Conservation (phyloP, 1,140 invertebrate genomes). For the Leptinotarsa texana region DNA sequence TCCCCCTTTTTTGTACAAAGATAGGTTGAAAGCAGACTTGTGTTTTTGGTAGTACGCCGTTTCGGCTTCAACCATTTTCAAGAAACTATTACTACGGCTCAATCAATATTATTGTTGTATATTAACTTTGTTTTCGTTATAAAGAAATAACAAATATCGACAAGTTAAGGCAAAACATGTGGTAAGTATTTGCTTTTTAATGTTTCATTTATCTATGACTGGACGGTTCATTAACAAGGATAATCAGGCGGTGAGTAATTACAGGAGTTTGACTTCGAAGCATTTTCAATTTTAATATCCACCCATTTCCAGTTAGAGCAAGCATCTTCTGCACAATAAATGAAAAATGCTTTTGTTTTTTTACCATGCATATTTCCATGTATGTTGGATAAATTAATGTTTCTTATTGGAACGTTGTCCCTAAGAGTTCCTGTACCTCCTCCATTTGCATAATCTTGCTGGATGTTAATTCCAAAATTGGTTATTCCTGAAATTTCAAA, state of each 20-base stretch:
- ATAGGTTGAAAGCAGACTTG: no score
- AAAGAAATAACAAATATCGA: no score
- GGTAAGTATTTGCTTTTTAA: no score
- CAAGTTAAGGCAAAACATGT: no score
- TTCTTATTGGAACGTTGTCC: constrained; percentile 24
- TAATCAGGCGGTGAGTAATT: constrained; percentile 16
- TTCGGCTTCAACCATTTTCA: no score
- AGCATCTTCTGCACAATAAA: constrained; percentile 21
- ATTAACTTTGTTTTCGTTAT: no score
- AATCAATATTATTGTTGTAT: no score
- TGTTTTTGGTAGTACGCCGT: no score
- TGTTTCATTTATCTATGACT: no score
- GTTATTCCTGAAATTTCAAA: constrained; percentile 22
- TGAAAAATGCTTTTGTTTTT: constrained; percentile 14
- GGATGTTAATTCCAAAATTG: constrained; percentile 13
- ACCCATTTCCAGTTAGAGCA: constrained; percentile 22
- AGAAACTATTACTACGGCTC: no score
- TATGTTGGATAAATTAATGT: constrained; percentile 13
- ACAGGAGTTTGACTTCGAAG: background rate
- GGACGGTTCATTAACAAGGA: background rate
- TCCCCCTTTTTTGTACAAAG: no score
- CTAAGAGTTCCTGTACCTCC: background rate
- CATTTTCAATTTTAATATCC: background rate
- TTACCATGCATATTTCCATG: constrained; percentile 2
- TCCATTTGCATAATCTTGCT: constrained; percentile 27